These are phyloP conservation scores for Nothocercus julius DNA, from an alignment of 2,113 vertebrate genomes.

Conservation along the genomic window DNA sequence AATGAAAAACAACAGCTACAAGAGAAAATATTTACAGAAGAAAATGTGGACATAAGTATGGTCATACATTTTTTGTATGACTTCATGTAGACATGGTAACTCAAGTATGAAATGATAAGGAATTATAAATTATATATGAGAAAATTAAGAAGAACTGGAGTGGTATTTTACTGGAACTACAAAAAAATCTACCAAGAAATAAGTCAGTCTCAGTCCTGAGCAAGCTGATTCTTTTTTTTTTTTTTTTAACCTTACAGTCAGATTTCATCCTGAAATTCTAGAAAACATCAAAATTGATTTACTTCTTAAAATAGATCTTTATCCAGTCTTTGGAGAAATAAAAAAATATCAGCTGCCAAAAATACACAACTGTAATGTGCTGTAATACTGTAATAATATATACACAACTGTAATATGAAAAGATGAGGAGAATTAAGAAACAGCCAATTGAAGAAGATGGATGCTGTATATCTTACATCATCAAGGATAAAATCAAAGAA, in stretches of 20 bases:
- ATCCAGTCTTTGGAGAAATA: not conserved
- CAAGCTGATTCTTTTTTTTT: not conserved
- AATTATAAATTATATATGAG: not conserved
- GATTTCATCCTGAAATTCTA: not conserved
- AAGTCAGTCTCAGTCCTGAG: not conserved
- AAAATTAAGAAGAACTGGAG: not conserved
- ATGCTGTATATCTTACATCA: not conserved
- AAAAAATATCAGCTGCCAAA: not conserved
- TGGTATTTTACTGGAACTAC: not conserved
- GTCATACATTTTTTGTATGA: too few species aligned
- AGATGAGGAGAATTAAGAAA: not conserved
- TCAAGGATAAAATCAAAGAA: not conserved
- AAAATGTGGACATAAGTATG: not conserved
- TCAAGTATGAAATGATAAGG: not conserved
- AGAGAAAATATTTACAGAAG: not conserved
- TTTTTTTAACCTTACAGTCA: not conserved
- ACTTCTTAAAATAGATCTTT: not conserved
- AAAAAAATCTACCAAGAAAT: not conserved
- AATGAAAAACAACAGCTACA: not conserved
- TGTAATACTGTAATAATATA: too few species aligned
- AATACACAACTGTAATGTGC: not conserved
- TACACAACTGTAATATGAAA: not conserved
- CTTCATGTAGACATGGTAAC: not conserved
- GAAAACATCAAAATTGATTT: not conserved
- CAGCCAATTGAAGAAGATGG: not conserved